A percentile compares a stretch with the other conserved stretches of the same genome.
Conservation (phyloP, 1,140 invertebrate genomes). For the Papilio aristodemus region DNA sequence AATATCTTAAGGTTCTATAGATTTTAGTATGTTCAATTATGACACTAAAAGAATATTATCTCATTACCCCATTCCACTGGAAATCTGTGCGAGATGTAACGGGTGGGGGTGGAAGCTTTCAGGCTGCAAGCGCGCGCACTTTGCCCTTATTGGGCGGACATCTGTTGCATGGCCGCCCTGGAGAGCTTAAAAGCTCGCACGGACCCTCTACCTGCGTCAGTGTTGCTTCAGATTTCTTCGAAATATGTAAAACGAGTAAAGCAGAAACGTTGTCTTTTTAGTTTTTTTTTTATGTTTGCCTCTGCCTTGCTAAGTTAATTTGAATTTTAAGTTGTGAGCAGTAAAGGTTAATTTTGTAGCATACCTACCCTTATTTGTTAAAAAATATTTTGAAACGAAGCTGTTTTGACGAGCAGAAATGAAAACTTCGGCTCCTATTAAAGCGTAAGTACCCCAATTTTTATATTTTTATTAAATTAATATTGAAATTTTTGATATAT, state of each 20-base stretch:
- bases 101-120: not conserved
- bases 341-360: not conserved
- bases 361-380: not conserved
- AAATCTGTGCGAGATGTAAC: conserved; percentile 14
- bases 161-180: conserved; percentile 19
- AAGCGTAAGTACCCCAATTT: not conserved
- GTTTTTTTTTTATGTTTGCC: not conserved
- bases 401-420: not conserved
- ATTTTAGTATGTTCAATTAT: not conserved
- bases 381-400: not conserved
- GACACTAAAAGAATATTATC: not conserved
- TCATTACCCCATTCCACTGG: not conserved
- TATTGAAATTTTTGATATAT: not conserved
- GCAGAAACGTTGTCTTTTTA: conserved; percentile 3
- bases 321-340: not conserved
- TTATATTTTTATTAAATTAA: not conserved
- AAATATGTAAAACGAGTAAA: conserved; percentile 1
- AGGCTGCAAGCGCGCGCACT: conserved; percentile 13
- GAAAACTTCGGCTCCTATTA: not conserved
- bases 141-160: not conserved
- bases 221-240: not conserved
- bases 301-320: not conserved
- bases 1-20: not conserved
- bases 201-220: not conserved
- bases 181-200: conserved; percentile 10